Evolutionary conservation across 2,113 vertebrate genomes (phyloP), one percentile per base, ranked within the genome.

Genomic region (Dipodomys merriami): DNA sequence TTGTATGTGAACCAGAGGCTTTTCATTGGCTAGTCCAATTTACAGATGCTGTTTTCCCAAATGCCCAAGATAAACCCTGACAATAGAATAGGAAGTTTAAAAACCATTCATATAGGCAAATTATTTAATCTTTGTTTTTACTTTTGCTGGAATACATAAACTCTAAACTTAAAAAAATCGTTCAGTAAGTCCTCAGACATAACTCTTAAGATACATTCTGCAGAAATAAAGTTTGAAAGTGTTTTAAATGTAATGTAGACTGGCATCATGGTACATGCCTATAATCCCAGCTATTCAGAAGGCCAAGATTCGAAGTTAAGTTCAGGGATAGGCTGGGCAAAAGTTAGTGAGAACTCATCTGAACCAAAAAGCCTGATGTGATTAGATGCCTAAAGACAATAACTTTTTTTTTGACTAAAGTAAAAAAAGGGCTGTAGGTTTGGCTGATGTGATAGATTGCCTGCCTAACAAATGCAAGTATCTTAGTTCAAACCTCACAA

Each of bases 221-320:
- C 22, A 84, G 46, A 73, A 94, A 83, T 88, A 69, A 88, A 95
- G 92, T 44, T 60, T 73, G 16, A 81, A 27, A 27, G 27, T 95
- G 74, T 68, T 93, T 95, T 87, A 93, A 87, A 71, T 91, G 10
- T 73, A 77, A 65, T 60, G 11, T 91, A 53, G 53, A 13, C 53
- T 57, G 15, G 53, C 16, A 57, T 57, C 53, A 57, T 16, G 53
- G 53, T 18, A 11, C 53, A 57, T 57, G 53, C 53, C 53, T 57
- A 5, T 57, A 57, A 57, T 57, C 53, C 53, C 53, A 57, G 53
- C 53, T 57, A 16, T 13, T 16, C 1, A 57, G 53, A 57, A 57
- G 53, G 53, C 13, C 15, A 57, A 57, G 13, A 57, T 18, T 57
- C 4, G 15, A 16, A 57, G 12, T 57, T 57, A 57, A 57, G 53